phyloP scores from a whole-genome alignment of 2,797 vertebrate genomes.

The Enteromius trimaculatus region DNA sequence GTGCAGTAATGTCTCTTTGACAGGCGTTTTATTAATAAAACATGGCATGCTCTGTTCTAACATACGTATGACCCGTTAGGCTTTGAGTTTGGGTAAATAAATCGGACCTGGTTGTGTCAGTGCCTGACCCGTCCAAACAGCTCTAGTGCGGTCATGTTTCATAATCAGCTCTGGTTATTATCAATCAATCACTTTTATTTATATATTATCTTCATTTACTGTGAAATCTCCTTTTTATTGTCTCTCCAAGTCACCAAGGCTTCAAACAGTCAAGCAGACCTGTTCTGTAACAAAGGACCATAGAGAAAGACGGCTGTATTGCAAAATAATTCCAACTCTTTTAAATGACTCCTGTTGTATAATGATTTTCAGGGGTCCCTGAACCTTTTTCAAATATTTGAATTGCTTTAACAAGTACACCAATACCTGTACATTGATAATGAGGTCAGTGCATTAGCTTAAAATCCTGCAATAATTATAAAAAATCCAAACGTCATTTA shows the following conservation, averaged over 20 bases:
- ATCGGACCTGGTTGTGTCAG: neutral
- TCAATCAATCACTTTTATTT: neutral
- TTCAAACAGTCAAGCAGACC: conserved; percentile 25
- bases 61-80: neutral
- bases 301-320: conserved; percentile 34
- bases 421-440: neutral
- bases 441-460: neutral
- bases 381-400: neutral
- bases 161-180: conserved; percentile 16
- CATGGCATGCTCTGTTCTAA: conserved; percentile 34
- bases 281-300: neutral
- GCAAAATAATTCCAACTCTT: neutral
- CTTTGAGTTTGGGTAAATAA: conserved; percentile 42
- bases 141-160: conserved; percentile 31
- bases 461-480: neutral
- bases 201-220: conserved; percentile 24
- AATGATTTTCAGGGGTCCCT: neutral
- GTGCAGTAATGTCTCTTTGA: neutral
- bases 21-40: conserved; percentile 26
- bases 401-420: neutral
- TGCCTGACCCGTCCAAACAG: neutral
- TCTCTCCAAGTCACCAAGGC: neutral
- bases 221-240: conserved; percentile 32
- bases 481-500: neutral
- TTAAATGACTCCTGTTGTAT: neutral